Evolutionary conservation across 2,888 invertebrate genomes (phyloP), one percentile per base, ranked within the genome.

Genomic region (Rhagophthalmus giganteus): DNA sequence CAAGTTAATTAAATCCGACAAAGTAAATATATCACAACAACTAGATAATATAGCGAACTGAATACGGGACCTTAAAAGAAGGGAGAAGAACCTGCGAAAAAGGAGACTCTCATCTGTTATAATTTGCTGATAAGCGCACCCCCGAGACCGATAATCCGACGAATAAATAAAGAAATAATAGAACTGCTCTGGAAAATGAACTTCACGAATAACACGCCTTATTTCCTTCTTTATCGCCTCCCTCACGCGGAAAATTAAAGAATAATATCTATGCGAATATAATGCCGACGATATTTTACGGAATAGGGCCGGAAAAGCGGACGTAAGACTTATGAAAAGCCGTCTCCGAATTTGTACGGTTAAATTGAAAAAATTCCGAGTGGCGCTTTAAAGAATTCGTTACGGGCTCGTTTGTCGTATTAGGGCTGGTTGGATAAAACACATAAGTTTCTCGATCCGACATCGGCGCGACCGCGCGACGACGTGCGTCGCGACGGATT

Each of bases 81-180:
- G 20, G 3, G 20, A 20, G 7, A 20, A 20, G n/a, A n/a, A n/a
- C n/a, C n/a, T 32, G 3, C 3, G 14, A 11, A 4, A 30, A 11
- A 12, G 3, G n/a, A n/a, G 8, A 35, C 9, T 15, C 45, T 37
- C 45, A 35, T 45, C 45, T 34, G 44, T 44, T 34, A 45, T 44
- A 50, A 50, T 50, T 42, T 50, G 30, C 32, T 38, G 50, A 50
- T 50, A 50, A 50, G 50, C 42, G 26, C 37, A 26, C 42, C 37
- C 30, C 26, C 20, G 42, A 28, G 37, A 27, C 32, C 42, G 42
- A 38, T 42, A 50, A 50, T 50, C 50, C 37, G 14, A 24, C 42
- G 38, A 38, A 50, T 50, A 50, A 50, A 50, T 50, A 50, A 50
- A 37, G 39, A 50, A 42, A 50, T 50, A 50, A 50, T 50, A 42